Evolutionary conservation across 2,113 vertebrate genomes (phyloP), one percentile per base, ranked within the genome.

Genomic region (Excalfactoria chinensis): DNA sequence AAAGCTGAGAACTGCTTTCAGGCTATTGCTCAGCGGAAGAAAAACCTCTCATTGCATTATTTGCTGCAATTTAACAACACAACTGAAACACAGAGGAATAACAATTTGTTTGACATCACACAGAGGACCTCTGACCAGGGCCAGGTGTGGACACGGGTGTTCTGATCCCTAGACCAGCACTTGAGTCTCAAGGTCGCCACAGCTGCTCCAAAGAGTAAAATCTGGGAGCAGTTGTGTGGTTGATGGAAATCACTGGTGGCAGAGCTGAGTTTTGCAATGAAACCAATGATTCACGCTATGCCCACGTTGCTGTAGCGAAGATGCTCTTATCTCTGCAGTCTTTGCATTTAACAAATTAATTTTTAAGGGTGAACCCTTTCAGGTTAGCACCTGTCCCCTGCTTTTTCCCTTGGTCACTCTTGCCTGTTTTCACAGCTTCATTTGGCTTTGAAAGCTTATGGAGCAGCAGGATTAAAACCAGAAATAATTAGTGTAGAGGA

Each of bases 401-500:
- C 23, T 94, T 72, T 72, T 84, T 84, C 49, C 32, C 55, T 76
- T 51, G 59, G 77, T 90, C 32, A 30, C 41, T 82, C 35, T n/a
- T 91, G 35, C 66, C 58, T 86, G 84, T 85, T 87, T 94, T 83
- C 71, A 83, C 43, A 83, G 79, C 59, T 76, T 55, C 35, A 18
- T 83, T 88, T 77, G 56, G 30, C 59, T 90, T 89, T 23, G 17
- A 89, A 90, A 87, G n/a, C 37, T 89, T 71, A 60, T 2, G 13
- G 68, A 92, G 72, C 78, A 85, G 64, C n/a, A 44, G 82, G 87
- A 91, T 76, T 86, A 14, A 91, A 89, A 67, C 10, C 53, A 87
- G 78, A 85, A 95, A 89, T 70, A 89, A 87, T 89, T 83, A 77
- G 21, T 40, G 68, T 56, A 87, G 78, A 91, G 71, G 86, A 84